Evolutionary conservation across 2,797 vertebrate species (phyloP), one percentile per base, ranked within the genome.

Genomic region (Acanthornis magna): DNA sequence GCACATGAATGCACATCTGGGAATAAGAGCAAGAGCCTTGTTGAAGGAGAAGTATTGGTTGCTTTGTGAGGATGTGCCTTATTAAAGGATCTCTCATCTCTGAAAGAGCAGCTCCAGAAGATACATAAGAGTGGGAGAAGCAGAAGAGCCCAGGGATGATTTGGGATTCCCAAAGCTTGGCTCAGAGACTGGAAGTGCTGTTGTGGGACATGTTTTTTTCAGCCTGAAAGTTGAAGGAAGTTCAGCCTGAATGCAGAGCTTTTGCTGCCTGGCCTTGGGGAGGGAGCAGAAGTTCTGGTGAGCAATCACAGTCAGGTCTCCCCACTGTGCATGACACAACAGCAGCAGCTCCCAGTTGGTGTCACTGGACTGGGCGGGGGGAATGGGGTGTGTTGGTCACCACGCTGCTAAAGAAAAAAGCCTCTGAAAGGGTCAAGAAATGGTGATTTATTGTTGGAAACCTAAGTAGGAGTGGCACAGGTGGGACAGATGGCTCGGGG

Each of bases 41-140:
- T 18, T n/a, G 58, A 55, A 75, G 77, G 79, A 87, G 60, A 51
- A 76, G 26, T 12, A 10, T 66, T 38, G 53, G 57, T 55, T 65
- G 53, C 48, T 91, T 96, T 84, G 60, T 51, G 67, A 15, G 60
- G 77, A 78, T 58, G 50, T 82, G 70, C 40, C 53, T 78, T n/a
- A 23, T 79, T 88, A 58, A 65, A 91, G 61, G 57, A 25, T 36
- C 54, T 83, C 42, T 65, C 3, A 3, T 38, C 82, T 90, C 66
- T 45, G 34, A 7, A 51, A 42, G 48, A 89, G 77, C 76, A 88
- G 67, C 53, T 84, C 60, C 50, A 54, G 29, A 23, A 83, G 65
- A 14, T 67, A 75, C 15, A 7, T 15, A 36, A 50, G 63, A 77
- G 63, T 58, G 63, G 70, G 78, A 66, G 73, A 84, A 92, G 75